Conservation (phyloP, 2,113 vertebrate species). For the western clawed frog (Xenopus tropicalis) region DNA sequence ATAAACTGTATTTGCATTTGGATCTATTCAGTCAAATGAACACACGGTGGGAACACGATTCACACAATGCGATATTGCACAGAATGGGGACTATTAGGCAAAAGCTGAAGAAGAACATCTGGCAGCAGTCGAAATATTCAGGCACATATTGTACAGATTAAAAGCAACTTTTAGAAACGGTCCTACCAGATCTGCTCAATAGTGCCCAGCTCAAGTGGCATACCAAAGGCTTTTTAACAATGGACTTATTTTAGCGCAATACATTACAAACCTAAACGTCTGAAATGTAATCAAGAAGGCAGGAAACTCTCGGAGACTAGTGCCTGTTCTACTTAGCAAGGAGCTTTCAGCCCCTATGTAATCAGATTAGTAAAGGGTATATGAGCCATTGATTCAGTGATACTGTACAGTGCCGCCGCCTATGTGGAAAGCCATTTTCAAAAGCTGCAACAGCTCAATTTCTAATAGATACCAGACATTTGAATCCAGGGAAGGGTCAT, state of each 20-base stretch:
- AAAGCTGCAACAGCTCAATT: too few relatives aligned
- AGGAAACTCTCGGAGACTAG: background rate
- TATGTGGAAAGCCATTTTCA: background rate
- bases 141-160: conserved; percentile 37
- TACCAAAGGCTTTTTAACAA: background rate
- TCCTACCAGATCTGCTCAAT: conserved; percentile 19
- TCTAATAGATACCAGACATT: too few relatives aligned
- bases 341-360: conserved; percentile 19
- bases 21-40: too few relatives aligned
- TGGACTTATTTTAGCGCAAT: conserved; percentile 1
- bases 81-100: conserved; percentile 6
- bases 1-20: too few relatives aligned
- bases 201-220: conserved; percentile 8
- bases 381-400: background rate
- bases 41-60: background rate
- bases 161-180: conserved; percentile 22
- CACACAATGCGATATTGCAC: conserved; percentile 7
- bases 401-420: background rate
- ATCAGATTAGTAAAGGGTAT: conserved; percentile 40
- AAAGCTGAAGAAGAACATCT: background rate
- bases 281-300: conserved; percentile 27
- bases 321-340: conserved; percentile 26
- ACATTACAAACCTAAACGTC: background rate
- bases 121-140: conserved; percentile 22
- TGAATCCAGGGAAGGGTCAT: too few relatives aligned